phyloP scores from a whole-genome alignment of 2,888 invertebrate species.

The Drosophila limbata region DNA sequence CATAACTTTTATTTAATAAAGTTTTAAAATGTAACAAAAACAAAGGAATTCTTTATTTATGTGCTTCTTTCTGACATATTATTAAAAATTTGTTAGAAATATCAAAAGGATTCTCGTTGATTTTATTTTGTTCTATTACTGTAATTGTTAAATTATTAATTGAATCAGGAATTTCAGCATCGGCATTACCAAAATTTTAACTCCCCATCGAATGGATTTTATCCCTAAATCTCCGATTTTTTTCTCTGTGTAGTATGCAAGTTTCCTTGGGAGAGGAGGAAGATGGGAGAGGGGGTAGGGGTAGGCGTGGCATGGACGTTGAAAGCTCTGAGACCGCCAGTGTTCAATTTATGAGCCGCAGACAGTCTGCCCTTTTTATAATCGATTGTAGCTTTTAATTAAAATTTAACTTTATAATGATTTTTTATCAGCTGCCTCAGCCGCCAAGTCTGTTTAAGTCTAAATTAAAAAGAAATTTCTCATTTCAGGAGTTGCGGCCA shows the following conservation, averaged over 20 bases:
- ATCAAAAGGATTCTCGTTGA: too few species aligned
- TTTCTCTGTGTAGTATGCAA: background rate
- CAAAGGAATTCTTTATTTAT: too few species aligned
- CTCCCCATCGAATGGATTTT: too few species aligned
- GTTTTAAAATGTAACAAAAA: too few species aligned
- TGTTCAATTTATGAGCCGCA: slow-evolving; percentile 79
- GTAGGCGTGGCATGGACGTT: slow-evolving; percentile 65
- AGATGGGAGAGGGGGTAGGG: slow-evolving; percentile 7
- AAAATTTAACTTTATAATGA: slow-evolving; percentile 84
- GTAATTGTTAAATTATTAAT: too few species aligned
- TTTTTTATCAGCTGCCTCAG: slow-evolving; percentile 83
- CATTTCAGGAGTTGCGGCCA: slow-evolving; percentile 61
- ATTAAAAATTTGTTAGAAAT: too few species aligned
- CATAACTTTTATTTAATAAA: too few species aligned
- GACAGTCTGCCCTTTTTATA: slow-evolving; percentile 68
- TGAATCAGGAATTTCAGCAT: too few species aligned
- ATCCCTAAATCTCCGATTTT: too few species aligned
- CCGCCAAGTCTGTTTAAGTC: slow-evolving; percentile 65
- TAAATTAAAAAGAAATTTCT: slow-evolving; percentile 84
- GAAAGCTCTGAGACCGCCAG: slow-evolving; percentile 71
- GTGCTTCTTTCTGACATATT: too few species aligned
- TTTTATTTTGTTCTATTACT: too few species aligned
- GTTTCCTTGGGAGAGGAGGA: background rate
- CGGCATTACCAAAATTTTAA: too few species aligned
- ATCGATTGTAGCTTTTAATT: slow-evolving; percentile 83